Evolutionary conservation across 2,888 invertebrate genomes (phyloP).

Genomic region (Andrena camellia): DNA sequence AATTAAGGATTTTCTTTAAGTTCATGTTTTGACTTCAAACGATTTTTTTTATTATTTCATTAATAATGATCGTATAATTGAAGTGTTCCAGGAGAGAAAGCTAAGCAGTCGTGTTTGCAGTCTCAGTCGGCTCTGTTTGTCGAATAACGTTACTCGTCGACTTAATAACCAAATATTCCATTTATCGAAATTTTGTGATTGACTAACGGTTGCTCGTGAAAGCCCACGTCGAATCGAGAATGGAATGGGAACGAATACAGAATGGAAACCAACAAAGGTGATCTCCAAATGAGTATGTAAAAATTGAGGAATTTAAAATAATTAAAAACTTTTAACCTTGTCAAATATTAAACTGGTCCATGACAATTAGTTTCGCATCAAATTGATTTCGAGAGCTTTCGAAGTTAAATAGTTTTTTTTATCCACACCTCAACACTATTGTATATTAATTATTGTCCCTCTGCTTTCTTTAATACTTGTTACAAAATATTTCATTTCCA

Average conservation of each 20-base stretch:
- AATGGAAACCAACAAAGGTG: constrained; percentile 29
- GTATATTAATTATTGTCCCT: too few relatives aligned
- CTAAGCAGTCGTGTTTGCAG: background rate
- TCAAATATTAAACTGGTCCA: background rate
- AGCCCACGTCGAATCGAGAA: constrained; percentile 45
- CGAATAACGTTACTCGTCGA: constrained; percentile 15
- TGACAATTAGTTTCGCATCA: background rate
- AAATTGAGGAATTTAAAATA: background rate
- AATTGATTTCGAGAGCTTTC: too few relatives aligned
- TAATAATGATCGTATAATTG: background rate
- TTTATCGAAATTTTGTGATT: constrained; percentile 41
- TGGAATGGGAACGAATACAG: constrained; percentile 38
- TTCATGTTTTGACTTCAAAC: background rate
- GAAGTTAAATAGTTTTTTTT: too few relatives aligned
- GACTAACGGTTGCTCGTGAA: constrained; percentile 58
- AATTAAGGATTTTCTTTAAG: background rate
- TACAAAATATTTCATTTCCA: too few relatives aligned
- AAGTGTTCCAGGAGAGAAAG: constrained; percentile 36
- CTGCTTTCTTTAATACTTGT: too few relatives aligned
- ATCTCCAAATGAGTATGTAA: background rate
- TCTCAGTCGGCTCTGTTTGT: constrained; percentile 3
- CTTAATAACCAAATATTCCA: constrained; percentile 17
- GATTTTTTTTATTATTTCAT: background rate
- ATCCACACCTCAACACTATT: too few relatives aligned
- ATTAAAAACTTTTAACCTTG: background rate